Base-by-base conservation (phyloP, 2,888 invertebrate species). In the Diaprepes abbreviatus region DNA sequence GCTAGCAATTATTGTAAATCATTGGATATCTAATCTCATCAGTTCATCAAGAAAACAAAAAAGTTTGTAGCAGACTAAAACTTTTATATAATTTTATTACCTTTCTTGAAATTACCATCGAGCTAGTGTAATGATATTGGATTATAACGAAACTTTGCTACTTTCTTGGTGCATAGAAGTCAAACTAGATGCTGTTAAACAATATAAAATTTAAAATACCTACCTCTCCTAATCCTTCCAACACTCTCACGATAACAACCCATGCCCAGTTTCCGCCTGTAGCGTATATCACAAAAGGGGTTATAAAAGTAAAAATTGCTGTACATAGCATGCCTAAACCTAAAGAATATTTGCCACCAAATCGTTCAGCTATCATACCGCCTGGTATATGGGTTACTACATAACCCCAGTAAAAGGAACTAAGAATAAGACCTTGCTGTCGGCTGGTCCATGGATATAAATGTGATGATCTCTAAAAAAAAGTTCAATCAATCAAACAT, bases 361-460 rank as follows among this genome's bases (percentile, higher is more conserved):
- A 93, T 72, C 88, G 88, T 78, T 93, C 94, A 0, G 94, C 92
- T 38, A 95, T 81, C 64, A 92, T 86, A 57, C 94, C 95, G 40
- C 94, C 95, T 0, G 95, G 95, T 35, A 95, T 83, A 79, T 94
- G 94, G 0, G 94, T 93, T 0, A 93, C 67, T 1, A 94, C 91
- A 83, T 95, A 95, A 1, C 94, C 94, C 86, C 93, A 93, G 84
- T 93, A 95, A 83, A 95, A 95, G 0, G 93, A 89, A 50, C 93
- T 92, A 1, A 94, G 85, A 43, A 94, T 92, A 33, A 92, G 83
- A 0, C 94, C 94, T 84, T 93, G 91, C 7, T 89, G 87, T 70
- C 87, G 85, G 79, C 90, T 89, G 45, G 88, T 87, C 93, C 93
- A 93, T n/a, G 73, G 74, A 59, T 78, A 78, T 2, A 77, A 14